Evolutionary conservation across 2,113 vertebrate genomes (phyloP).

Genomic region (Phrynosoma blainvillii): DNA sequence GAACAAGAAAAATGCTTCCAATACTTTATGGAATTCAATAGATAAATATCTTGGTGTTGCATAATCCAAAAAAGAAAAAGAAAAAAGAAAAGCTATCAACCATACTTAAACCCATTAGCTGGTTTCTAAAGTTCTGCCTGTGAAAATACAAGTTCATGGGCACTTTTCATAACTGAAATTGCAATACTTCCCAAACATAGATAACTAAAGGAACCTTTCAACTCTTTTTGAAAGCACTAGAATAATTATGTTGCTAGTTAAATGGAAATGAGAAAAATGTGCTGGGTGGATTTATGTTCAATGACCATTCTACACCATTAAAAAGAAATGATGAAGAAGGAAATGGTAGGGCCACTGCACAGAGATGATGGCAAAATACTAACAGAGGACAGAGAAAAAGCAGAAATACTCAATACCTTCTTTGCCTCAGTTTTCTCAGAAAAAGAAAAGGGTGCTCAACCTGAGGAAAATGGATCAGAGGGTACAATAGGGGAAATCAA

Average conservation of each 20-base stretch:
- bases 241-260: not conserved
- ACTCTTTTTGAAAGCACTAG: not conserved
- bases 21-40: not conserved
- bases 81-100: not conserved
- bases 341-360: too few species aligned
- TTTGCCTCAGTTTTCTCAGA: too few species aligned
- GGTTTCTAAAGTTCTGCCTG: not conserved
- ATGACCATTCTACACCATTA: not conserved
- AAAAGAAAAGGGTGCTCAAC: too few species aligned
- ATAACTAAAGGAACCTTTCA: not conserved
- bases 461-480: too few species aligned
- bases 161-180: slow-evolving; percentile 1
- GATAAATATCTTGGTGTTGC: not conserved
- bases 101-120: slow-evolving; percentile 5
- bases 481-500: too few species aligned
- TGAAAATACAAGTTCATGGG: not conserved
- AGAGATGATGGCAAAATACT: too few species aligned
- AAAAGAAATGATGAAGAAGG: not conserved
- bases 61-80: not conserved
- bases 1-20: not conserved
- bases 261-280: not conserved
- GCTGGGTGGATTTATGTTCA: not conserved
- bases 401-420: too few species aligned
- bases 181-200: not conserved
- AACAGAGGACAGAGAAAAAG: too few species aligned